Evolutionary conservation across 2,888 invertebrate species (phyloP), one percentile per base, ranked within the genome.

Genomic region (Vanessa cardui): DNA sequence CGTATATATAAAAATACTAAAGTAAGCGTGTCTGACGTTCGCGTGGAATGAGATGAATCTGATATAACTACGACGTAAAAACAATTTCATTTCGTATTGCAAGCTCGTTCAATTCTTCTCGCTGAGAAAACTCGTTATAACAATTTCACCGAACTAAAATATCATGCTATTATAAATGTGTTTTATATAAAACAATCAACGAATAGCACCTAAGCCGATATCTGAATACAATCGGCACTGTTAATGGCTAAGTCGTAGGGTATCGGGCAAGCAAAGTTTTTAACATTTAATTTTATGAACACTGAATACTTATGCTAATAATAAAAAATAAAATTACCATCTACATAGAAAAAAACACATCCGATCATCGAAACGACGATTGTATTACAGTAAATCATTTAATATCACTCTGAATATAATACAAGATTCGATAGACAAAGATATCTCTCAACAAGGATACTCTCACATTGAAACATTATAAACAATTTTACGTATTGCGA

Each of bases 151-250:
- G 20, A 52, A 62, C 44, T 62, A 62, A 61, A 47, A 33, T 31
- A 58, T 45, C 52, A 59, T 44, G 39, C 39, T 63, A 62, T 63
- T 59, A 60, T 46, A 56, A 31, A 56, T 39, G 62, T 39, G 33
- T 44, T 64, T 49, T 44, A 45, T 54, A 65, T 16, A 61, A 73
- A 71, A 76, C 74, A 82, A 82, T 78, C 80, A 87, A 85, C 81
- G 81, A 83, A 84, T 89, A 90, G 90, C 90, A 90, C 90, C 90
- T 86, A 85, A 82, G 77, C 80, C 82, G 84, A 79, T 81, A 77
- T 52, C 20, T 21, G 33, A 3, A 45, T n/a, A 52, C 50, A n/a
- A 50, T 52, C 72, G 63, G 75, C n/a, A 50, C 45, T 45, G 58
- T 67, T 73, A 81, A 9, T 83, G 85, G 82, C 83, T 86, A 83